Conservation (phyloP, 2,888 invertebrate species). For the Cantharis lateralis region DNA sequence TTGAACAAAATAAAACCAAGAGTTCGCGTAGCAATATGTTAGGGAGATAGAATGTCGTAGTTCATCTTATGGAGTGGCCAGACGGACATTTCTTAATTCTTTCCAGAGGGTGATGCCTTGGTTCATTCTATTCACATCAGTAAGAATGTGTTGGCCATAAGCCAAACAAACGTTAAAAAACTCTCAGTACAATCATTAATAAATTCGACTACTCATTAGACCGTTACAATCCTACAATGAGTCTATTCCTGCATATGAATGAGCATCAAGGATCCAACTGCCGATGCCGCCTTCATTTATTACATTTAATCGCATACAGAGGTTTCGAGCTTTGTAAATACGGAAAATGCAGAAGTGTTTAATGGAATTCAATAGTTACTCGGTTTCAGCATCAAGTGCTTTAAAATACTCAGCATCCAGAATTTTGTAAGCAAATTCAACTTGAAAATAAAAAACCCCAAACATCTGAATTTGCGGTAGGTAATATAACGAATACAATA, state of each 20-base stretch:
- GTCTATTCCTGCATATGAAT: conserved; percentile 37
- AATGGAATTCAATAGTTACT: conserved; percentile 12
- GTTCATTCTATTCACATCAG: conserved; percentile 32
- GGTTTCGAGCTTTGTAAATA: conserved; percentile 11
- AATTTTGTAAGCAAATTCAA: background rate
- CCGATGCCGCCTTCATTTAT: conserved; percentile 10
- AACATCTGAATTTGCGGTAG: background rate
- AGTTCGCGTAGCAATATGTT: conserved; percentile 24
- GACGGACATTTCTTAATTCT: conserved; percentile 35
- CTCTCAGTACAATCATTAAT: conserved; percentile 36
- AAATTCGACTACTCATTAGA: conserved; percentile 35
- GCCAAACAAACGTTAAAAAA: conserved; percentile 33
- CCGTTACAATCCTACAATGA: conserved; percentile 19
- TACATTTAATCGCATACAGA: background rate
- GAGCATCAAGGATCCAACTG: conserved; percentile 4
- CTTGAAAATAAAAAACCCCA: background rate
- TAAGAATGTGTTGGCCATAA: conserved; percentile 32
- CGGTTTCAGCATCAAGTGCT: background rate
- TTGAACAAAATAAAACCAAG: conserved; percentile 31
- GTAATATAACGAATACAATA: background rate
- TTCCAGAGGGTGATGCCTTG: conserved; percentile 24
- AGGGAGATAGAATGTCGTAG: conserved; percentile 22
- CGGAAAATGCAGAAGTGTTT: conserved; percentile 3
- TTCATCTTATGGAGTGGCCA: conserved; percentile 22
- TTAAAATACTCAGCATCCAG: background rate